These are phyloP conservation scores for Neoseiulus cucumeris DNA, from an alignment of 1,140 invertebrate species.

Conservation along the genomic window DNA sequence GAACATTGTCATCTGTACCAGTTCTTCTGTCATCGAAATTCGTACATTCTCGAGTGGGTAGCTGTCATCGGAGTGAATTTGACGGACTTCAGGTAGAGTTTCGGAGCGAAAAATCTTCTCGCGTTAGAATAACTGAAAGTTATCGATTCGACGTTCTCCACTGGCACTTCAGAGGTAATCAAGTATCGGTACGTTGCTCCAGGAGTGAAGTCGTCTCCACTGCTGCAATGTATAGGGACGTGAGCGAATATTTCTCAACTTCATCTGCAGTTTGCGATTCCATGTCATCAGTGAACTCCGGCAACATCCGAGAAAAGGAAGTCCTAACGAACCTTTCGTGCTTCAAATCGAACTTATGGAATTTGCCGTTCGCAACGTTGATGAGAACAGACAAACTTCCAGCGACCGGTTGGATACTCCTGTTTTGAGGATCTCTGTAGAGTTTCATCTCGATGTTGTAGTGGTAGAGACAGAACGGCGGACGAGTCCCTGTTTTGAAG, in stretches of 20 bases:
- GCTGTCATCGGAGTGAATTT: background rate
- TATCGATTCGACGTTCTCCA: background rate
- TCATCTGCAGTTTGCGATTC: background rate
- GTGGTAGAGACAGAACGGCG: background rate
- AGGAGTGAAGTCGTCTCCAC: background rate
- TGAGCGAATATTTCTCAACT: background rate
- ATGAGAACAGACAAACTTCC: background rate
- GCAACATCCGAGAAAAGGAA: background rate
- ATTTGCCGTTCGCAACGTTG: background rate
- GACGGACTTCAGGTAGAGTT: background rate
- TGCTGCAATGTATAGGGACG: background rate
- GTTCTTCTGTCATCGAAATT: background rate
- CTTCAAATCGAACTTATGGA: background rate
- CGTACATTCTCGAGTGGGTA: background rate
- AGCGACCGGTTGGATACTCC: background rate
- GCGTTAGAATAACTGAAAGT: background rate
- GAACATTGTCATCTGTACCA: background rate
- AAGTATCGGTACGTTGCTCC: background rate
- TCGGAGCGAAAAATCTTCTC: background rate
- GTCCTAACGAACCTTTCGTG: background rate
- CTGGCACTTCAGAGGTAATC: background rate
- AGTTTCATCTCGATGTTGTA: background rate
- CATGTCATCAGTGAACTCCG: background rate
- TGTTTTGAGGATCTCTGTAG: background rate
- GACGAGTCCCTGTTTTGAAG: background rate